Evolutionary conservation across 1,140 invertebrate genomes (phyloP).

Genomic region (Drosophila subobscura): DNA sequence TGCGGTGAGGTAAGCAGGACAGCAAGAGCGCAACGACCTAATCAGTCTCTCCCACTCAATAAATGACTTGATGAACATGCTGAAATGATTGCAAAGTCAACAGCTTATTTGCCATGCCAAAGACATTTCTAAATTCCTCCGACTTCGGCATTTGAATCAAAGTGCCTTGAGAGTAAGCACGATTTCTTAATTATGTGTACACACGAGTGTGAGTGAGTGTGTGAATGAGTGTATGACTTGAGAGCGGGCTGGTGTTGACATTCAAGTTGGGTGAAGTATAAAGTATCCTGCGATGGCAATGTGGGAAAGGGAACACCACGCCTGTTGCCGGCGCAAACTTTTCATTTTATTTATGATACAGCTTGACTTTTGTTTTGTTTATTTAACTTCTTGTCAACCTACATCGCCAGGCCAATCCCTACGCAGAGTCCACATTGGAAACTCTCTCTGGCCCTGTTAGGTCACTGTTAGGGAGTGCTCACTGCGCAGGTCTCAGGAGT

Average conservation of each 20-base stretch:
- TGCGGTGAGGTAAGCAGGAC: background rate
- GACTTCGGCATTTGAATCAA: constrained; percentile 35
- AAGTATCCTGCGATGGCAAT: constrained; percentile 27
- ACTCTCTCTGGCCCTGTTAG: constrained; percentile 25
- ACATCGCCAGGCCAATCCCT: constrained; percentile 45
- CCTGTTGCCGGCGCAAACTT: constrained; percentile 67
- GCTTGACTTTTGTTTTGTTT: constrained; percentile 81
- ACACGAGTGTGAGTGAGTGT: constrained; percentile 33
- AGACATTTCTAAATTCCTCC: constrained; percentile 56
- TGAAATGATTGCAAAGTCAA: constrained; percentile 73
- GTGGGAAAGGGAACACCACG: constrained; percentile 12
- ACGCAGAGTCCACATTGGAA: too few species aligned
- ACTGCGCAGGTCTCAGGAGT: constrained; percentile 51
- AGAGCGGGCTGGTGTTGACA: constrained; percentile 47
- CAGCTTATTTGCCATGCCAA: constrained; percentile 65
- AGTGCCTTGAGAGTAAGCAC: constrained; percentile 50
- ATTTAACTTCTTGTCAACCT: constrained; percentile 74
- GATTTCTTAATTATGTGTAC: constrained; percentile 77
- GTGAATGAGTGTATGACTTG: constrained; percentile 12
- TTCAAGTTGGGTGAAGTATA: constrained; percentile 50
- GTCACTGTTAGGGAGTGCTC: constrained; percentile 33
- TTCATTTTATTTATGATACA: constrained; percentile 64
- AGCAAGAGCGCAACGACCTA: constrained; percentile 32
- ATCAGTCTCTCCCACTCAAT: constrained; percentile 33
- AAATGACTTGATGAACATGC: constrained; percentile 64